A percentile compares a stretch with the other conserved stretches of the same genome.
Evolutionary conservation across 2,797 vertebrate genomes (phyloP).

Genomic region (Microtus obscurus): DNA sequence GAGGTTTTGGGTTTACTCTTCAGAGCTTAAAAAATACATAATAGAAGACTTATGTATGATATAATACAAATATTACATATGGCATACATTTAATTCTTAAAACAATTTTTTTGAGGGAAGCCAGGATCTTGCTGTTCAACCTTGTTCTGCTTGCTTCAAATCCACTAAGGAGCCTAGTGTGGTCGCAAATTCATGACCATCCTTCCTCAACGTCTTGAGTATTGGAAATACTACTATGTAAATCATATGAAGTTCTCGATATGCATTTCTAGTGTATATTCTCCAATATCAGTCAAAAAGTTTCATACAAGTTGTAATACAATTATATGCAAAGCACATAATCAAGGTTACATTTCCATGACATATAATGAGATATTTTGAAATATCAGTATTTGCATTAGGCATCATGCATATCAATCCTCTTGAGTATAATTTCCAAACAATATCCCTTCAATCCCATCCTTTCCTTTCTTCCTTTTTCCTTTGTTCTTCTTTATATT

Average conservation of each 20-base stretch:
- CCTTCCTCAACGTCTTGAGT: not conserved
- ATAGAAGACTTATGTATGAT: not conserved
- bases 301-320: not conserved
- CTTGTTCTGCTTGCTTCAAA: not conserved
- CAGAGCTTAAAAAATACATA: not conserved
- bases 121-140: not conserved
- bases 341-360: not conserved
- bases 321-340: not conserved
- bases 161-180: not conserved
- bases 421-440: not conserved
- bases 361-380: not conserved
- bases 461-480: not conserved
- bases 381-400: not conserved
- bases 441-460: not conserved
- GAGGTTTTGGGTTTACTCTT: not conserved
- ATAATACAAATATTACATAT: not conserved
- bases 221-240: rapidly evolving
- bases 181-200: not conserved
- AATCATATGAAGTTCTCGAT: not conserved
- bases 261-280: not conserved
- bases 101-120: not conserved
- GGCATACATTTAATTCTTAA: not conserved
- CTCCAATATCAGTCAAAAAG: not conserved
- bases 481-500: not conserved
- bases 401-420: not conserved